Evolutionary conservation across 2,888 invertebrate species (phyloP).

Genomic region (Pyrgus malvae): DNA sequence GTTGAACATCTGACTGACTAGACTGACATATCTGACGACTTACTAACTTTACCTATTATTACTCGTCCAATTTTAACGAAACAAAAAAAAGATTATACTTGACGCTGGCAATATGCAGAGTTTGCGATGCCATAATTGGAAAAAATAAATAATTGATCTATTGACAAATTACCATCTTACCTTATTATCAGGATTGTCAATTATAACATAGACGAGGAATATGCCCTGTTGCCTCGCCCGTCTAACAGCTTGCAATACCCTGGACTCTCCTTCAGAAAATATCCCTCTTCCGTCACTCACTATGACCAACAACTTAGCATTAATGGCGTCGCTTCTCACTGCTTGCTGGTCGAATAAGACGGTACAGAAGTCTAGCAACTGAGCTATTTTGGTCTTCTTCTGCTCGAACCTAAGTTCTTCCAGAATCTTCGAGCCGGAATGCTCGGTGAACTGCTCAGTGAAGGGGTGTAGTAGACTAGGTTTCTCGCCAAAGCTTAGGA

Average conservation of each 20-base stretch:
- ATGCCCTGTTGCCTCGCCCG: conserved; percentile 90
- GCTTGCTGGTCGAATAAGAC: conserved; percentile 77
- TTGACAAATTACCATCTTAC: conserved; percentile 61
- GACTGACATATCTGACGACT: too few species aligned
- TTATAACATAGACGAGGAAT: conserved; percentile 96
- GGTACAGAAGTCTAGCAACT: conserved; percentile 90
- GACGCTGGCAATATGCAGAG: too few species aligned
- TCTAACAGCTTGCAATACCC: conserved; percentile 88
- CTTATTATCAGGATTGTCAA: conserved; percentile 96
- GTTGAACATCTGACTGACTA: too few species aligned
- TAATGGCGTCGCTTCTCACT: conserved; percentile 78
- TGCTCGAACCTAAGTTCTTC: conserved; percentile 94
- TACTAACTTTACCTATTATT: too few species aligned
- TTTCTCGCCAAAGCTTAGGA: conserved; percentile 94
- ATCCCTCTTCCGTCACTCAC: conserved; percentile 98
- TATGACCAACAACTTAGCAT: conserved; percentile 93
- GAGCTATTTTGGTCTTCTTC: conserved; percentile 92
- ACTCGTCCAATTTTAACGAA: too few species aligned
- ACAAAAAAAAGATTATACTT: too few species aligned
- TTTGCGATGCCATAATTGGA: too few species aligned
- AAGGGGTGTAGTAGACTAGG: conserved; percentile 94
- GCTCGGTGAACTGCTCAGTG: conserved; percentile 92
- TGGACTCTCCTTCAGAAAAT: conserved; percentile 91
- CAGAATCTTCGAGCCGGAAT: conserved; percentile 91
- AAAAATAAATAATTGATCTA: too few species aligned